These are phyloP conservation scores for Argyra leucocephala DNA, from an alignment of 2,888 invertebrate species.

Conservation along the genomic window DNA sequence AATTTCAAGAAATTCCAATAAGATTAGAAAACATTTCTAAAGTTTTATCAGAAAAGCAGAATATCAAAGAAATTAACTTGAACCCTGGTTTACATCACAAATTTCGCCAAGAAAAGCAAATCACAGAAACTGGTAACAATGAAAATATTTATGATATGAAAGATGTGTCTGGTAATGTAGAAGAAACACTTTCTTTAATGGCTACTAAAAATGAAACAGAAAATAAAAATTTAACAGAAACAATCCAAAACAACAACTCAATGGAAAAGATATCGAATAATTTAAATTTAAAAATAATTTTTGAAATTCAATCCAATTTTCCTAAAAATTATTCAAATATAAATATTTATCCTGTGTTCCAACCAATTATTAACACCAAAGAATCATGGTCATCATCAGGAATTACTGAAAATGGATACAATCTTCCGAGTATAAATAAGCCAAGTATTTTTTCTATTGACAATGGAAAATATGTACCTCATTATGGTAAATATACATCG, in stretches of 20 bases:
- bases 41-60: too few species aligned
- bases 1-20: too few species aligned
- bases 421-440: neutral
- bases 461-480: neutral
- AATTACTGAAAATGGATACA: neutral
- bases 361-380: neutral
- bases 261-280: conserved; percentile 11
- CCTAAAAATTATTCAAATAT: neutral
- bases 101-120: neutral
- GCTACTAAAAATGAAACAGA: neutral
- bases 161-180: neutral
- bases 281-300: neutral
- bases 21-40: too few species aligned
- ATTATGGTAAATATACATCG: neutral
- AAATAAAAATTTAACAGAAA: conserved; percentile 8
- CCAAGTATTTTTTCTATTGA: neutral
- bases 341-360: neutral
- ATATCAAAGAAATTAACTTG: too few species aligned
- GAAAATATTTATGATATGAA: neutral
- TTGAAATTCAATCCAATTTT: neutral
- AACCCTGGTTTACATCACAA: too few species aligned
- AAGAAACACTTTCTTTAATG: neutral
- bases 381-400: neutral
- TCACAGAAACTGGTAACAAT: too few species aligned
- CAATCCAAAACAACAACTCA: neutral